Evolutionary conservation across 1,140 invertebrate genomes (phyloP).

Genomic region (Pachypeltis micranthus): DNA sequence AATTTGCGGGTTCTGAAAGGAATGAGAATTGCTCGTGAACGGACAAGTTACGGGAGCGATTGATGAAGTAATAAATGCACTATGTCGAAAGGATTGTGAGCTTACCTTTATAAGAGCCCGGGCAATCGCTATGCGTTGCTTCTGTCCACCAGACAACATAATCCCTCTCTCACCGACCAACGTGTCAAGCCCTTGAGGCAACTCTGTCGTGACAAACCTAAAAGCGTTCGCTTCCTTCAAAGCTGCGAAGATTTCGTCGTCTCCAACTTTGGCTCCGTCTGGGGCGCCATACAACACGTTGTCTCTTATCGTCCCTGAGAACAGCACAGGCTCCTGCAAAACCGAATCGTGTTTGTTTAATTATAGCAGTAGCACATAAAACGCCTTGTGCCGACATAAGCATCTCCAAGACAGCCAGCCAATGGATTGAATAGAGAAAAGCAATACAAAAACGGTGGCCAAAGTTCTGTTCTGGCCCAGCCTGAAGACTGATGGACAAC

Average conservation of each 20-base stretch:
- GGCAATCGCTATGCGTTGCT: conserved; percentile 80
- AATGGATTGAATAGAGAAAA: too few species aligned
- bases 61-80: too few species aligned
- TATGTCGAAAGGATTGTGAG: too few species aligned
- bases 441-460: too few species aligned
- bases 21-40: too few species aligned
- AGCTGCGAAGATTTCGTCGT: conserved; percentile 46
- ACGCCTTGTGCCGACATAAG: too few species aligned
- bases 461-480: too few species aligned
- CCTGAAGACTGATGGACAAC: too few species aligned
- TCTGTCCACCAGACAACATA: conserved; percentile 73
- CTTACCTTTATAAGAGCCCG: conserved; percentile 73
- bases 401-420: too few species aligned
- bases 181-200: conserved; percentile 64
- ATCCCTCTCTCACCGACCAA: conserved; percentile 68
- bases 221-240: conserved; percentile 65
- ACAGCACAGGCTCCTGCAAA: conserved; percentile 69
- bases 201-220: conserved; percentile 54
- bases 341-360: too few species aligned
- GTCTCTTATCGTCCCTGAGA: conserved; percentile 63
- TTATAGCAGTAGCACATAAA: too few species aligned
- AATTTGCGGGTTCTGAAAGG: conserved; percentile 69
- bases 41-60: too few species aligned
- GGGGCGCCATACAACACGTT: conserved; percentile 72
- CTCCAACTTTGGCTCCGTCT: conserved; percentile 38